Percentiles rank a stretch among this genome's conserved stretches.
Evolutionary conservation across 2,888 invertebrate genomes (phyloP).

Genomic region (Chaitophorus viminalis): DNA sequence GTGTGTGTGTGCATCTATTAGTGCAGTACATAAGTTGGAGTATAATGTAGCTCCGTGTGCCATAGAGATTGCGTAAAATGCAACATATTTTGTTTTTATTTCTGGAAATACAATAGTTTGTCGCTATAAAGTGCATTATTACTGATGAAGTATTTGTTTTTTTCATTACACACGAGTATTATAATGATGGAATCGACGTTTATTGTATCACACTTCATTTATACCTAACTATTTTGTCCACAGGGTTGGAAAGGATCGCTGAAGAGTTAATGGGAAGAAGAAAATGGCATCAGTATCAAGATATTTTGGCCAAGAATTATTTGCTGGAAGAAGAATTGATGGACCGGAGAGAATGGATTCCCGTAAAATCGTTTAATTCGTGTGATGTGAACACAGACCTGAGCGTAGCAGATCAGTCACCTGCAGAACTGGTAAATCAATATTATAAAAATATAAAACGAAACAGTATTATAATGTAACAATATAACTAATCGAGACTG

Average conservation of each 20-base stretch:
- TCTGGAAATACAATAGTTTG: no score
- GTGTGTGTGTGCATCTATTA: no score
- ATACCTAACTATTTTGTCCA: constrained; percentile 65
- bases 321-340: constrained; percentile 63
- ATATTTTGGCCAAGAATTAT: constrained; percentile 68
- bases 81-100: no score
- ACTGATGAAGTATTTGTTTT: no score
- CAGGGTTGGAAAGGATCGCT: constrained; percentile 95
- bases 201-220: no score
- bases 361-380: constrained; percentile 63
- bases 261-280: constrained; percentile 97
- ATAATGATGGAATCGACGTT: no score
- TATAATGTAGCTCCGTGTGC: no score
- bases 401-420: constrained; percentile 53
- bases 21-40: no score
- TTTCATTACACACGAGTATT: no score
- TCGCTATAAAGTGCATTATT: no score
- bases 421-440: constrained; percentile 57
- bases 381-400: constrained; percentile 63
- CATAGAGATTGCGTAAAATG: no score
- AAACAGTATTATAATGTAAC: no score
- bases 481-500: not conserved
- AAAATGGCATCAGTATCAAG: constrained; percentile 95
- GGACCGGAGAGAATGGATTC: constrained; percentile 65
- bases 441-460: not conserved